Evolutionary conservation across 1,140 invertebrate genomes (phyloP), one percentile per base, ranked within the genome.

Genomic region (Drosophila dunni): DNA sequence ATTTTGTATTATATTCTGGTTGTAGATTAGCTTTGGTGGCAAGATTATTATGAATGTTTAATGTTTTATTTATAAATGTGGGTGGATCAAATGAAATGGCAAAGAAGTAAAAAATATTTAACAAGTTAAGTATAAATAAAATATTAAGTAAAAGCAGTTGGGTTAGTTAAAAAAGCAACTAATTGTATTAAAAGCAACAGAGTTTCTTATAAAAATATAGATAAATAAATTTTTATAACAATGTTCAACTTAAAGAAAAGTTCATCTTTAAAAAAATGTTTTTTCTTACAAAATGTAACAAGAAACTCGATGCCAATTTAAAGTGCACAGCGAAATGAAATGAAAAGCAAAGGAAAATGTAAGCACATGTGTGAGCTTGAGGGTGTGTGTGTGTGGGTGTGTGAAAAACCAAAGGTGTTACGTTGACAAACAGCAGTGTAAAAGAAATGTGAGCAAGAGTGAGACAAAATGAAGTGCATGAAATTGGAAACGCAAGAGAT

Each of bases 21-120:
- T 74, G 50, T 80, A 68, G 64, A 88, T 88, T 86, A 86, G 83
- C 79, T 88, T 54, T 65, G 72, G 83, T 83, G 76, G 76, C 77
- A 50, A 79, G 65, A 79, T 86, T 81, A 69, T 70, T 75, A 63
- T 69, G 72, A 57, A 75, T 58, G 48, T 34, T 51, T 45, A 24
- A 48, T 57, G 53, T 57, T 61, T 67, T 50, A 60, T 69, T 50
- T 71, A 79, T 53, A 61, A 77, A 79, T 77, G 53, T 56, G 75
- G 57, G 42, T 64, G 63, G 57, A 29, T 42, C n/a, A 58, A 53
- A 63, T 75, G 72, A 57, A 51, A 70, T 66, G 17, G 71, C 53
- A 61, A 78, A 56, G 33, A 38, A 66, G 36, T 75, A 57, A 46
- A 40, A 13, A 36, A 72, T 57, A 70, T 11, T 65, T 50, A 45